Base-by-base conservation (phyloP, 92 coral and sea anemone species). In the Heteractis magnifica region DNA sequence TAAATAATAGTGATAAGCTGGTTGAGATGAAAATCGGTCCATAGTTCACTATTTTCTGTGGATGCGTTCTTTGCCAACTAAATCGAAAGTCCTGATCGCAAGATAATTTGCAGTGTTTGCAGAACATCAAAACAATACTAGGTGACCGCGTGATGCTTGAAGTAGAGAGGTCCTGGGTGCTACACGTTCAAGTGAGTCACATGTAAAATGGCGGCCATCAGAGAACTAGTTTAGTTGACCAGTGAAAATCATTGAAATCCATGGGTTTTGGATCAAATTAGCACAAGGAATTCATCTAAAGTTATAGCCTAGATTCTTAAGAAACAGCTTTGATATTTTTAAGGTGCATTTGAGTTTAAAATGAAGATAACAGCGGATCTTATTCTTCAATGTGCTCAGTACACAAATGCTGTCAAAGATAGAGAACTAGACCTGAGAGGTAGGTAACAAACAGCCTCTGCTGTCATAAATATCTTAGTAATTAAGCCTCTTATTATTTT, bases 311-410 rank as follows among this genome's bases (percentile, higher is more conserved):
- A 62, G 23, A 0, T 62, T 16, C 26, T 9, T 62, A 62, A 18
- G 55, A 15, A 41, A 79, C 49, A 60, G 53, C 52, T 71, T 60
- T 60, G 6, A 0, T 12, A 58, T 19, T 56, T 12, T 21, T 13
- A 80, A 76, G 59, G 14, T 62, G 15, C 26, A 83, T 65, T 64
- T n/a, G 23, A 7, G 23, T 16, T 49, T 44, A 78, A 81, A 71
- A 96, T 96, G 99, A 96, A 96, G 93, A 83, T 96, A 68, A 96
- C 99, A 6, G 99, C 99, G 55, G 99, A 96, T 72, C 92, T 96
- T 49, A 96, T 96, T 83, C 90, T 96, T 51, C 99, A 96, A 84
- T 93, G 96, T 70, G 89, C 99, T 0, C 99, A 96, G 87, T 96
- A 84, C 86, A 96, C 99, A 10, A 96, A 96, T 76, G 99, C 99